Conservation (phyloP, 1,140 invertebrate genomes). For the Drosophila ambigua region DNA sequence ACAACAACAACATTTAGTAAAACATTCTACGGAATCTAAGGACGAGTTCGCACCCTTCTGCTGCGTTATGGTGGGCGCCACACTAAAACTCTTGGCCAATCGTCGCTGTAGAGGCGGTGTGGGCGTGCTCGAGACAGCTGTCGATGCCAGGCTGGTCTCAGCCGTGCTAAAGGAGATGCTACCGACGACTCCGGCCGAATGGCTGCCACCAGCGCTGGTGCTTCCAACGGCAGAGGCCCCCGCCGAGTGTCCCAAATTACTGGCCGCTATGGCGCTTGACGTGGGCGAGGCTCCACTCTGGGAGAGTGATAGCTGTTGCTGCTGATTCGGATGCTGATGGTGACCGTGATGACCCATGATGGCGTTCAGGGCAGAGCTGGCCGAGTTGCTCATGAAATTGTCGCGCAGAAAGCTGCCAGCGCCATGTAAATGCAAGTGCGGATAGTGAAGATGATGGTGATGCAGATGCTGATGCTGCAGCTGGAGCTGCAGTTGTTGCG, state of each 20-base stretch:
- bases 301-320: conserved; percentile 25
- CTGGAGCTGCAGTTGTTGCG: conserved; percentile 36
- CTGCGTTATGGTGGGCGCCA: conserved; percentile 86
- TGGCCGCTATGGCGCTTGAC: neutral
- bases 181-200: conserved; percentile 74
- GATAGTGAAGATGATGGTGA: conserved; percentile 69
- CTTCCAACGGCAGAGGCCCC: conserved; percentile 43
- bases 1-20: conserved; percentile 30
- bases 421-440: conserved; percentile 78
- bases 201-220: conserved; percentile 72
- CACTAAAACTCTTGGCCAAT: conserved; percentile 95
- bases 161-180: conserved; percentile 69
- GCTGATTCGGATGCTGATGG: conserved; percentile 34
- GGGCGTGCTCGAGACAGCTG: conserved; percentile 85
- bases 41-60: conserved; percentile 77
- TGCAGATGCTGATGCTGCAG: conserved; percentile 42
- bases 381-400: conserved; percentile 80
- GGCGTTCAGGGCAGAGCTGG: conserved; percentile 75
- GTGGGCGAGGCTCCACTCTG: conserved; percentile 57
- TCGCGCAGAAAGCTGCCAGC: conserved; percentile 76
- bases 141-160: conserved; percentile 29
- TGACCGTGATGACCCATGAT: conserved; percentile 76
- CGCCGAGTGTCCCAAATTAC: conserved; percentile 16
- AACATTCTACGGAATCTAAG: conserved; percentile 30
- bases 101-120: conserved; percentile 92